Evolutionary conservation across 2,888 invertebrate genomes (phyloP).

Genomic region (Calameuta filiformis): DNA sequence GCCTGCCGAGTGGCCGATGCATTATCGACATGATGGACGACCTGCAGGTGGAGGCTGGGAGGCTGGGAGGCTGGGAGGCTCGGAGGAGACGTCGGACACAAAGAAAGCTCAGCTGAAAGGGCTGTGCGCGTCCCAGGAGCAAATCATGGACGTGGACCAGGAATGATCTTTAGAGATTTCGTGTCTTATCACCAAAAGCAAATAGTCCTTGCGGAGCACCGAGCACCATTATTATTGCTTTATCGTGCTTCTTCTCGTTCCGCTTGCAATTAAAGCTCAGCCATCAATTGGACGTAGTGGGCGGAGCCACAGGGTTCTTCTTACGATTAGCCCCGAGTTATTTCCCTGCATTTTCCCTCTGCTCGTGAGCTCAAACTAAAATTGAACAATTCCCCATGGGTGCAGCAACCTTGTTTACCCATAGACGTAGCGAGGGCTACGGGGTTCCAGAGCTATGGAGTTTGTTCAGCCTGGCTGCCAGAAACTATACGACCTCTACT

Average conservation of each 20-base stretch:
- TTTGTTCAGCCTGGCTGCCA: no score
- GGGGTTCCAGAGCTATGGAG: no score
- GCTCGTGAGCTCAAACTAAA: slow-evolving; percentile 46
- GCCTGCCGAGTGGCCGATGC: slow-evolving; percentile 41
- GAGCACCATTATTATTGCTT: no score
- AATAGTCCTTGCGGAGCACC: neutral
- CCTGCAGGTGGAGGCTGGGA: slow-evolving; percentile 38
- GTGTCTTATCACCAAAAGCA: neutral
- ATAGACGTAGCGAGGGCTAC: no score
- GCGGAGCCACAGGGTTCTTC: slow-evolving; percentile 28
- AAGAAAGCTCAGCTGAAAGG: neutral
- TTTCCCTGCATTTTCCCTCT: neutral
- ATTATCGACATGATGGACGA: slow-evolving; percentile 56
- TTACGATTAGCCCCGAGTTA: slow-evolving; percentile 17
- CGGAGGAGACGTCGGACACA: neutral
- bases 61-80: neutral
- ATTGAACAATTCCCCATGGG: slow-evolving; percentile 55
- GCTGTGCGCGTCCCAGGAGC: no score
- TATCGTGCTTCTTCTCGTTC: no score
- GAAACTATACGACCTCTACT: no score
- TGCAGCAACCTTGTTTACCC: neutral
- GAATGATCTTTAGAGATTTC: no score
- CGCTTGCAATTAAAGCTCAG: no score
- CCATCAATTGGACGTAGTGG: neutral
- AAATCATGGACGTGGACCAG: no score